These are phyloP conservation scores for Aphyosemion australe DNA, from an alignment of 2,113 vertebrate genomes.

Conservation along the genomic window DNA sequence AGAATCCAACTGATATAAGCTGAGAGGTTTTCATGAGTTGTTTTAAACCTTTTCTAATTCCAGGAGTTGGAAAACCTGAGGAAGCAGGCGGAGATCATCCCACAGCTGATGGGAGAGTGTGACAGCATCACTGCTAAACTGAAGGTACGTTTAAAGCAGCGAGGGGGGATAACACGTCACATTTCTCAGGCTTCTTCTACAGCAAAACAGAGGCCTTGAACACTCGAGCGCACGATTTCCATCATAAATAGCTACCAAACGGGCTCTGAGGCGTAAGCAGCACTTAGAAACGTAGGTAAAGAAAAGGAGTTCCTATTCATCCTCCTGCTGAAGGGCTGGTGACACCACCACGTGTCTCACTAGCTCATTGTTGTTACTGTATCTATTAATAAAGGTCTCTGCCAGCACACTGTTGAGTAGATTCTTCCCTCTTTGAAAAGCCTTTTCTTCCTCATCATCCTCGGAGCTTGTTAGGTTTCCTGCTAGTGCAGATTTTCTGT, in stretches of 20 bases:
- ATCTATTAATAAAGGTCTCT: slow-evolving; percentile 38
- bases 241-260: not conserved
- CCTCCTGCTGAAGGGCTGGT: slow-evolving; percentile 37
- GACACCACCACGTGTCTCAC: slow-evolving; percentile 50
- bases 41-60: not conserved
- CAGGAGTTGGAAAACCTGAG: slow-evolving; percentile 94
- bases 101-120: slow-evolving; percentile 93
- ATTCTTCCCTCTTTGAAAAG: slow-evolving; percentile 43
- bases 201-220: slow-evolving; percentile 13
- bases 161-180: not conserved
- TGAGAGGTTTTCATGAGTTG: not conserved
- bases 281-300: slow-evolving; percentile 34
- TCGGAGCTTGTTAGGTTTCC: slow-evolving; percentile 38
- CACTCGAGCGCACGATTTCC: slow-evolving; percentile 7
- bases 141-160: slow-evolving; percentile 80
- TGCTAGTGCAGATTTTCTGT: slow-evolving; percentile 11
- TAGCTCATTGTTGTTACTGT: slow-evolving; percentile 23
- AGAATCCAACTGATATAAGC: too few relatives aligned
- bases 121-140: slow-evolving; percentile 88
- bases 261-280: slow-evolving; percentile 25
- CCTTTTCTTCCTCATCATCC: slow-evolving; percentile 24
- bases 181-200: slow-evolving; percentile 4
- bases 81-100: slow-evolving; percentile 94
- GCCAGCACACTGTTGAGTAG: slow-evolving; percentile 15
- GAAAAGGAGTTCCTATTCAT: slow-evolving; percentile 38